phyloP scores from a whole-genome alignment of 2,888 invertebrate species.

The Horisme vitalbata region DNA sequence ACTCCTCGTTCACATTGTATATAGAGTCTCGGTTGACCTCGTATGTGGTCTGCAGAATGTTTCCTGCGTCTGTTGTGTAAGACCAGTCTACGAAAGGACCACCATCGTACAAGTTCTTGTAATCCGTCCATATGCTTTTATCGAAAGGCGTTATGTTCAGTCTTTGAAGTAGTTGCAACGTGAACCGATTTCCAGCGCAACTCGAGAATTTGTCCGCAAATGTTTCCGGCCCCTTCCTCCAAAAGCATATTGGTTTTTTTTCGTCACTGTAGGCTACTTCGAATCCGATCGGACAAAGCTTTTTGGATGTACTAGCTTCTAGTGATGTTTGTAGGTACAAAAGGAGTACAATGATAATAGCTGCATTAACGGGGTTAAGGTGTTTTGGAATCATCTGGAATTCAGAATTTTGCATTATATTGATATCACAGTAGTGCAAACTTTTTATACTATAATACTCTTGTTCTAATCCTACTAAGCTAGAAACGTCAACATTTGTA shows the following conservation, averaged over 20 bases:
- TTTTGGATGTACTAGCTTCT: conserved; percentile 37
- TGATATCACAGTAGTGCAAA: no score
- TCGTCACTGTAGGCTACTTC: conserved; percentile 42
- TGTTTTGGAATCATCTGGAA: conserved; percentile 58
- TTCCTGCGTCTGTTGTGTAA: conserved; percentile 53
- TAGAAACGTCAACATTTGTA: no score
- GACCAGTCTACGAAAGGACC: conserved; percentile 72
- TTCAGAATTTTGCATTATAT: no score
- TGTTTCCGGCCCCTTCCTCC: conserved; percentile 65
- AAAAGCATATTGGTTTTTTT: conserved; percentile 56
- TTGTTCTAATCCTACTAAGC: no score
- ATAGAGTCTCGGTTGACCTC: conserved; percentile 48
- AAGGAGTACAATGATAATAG: conserved; percentile 38
- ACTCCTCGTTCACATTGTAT: conserved; percentile 49
- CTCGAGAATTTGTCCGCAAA: conserved; percentile 61
- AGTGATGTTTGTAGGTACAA: conserved; percentile 39
- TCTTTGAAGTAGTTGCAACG: conserved; percentile 50
- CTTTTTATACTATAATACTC: no score
- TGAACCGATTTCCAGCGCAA: conserved; percentile 66
- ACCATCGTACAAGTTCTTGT: conserved; percentile 64
- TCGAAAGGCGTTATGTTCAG: conserved; percentile 51
- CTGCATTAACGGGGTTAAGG: conserved; percentile 32
- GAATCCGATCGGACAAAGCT: conserved; percentile 68
- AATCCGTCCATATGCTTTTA: conserved; percentile 69
- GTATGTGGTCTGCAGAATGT: conserved; percentile 45